Percentiles rank a stretch among this genome's conserved stretches.
phyloP scores from a whole-genome alignment of 2,888 invertebrate species.

The Coremacera marginata region DNA sequence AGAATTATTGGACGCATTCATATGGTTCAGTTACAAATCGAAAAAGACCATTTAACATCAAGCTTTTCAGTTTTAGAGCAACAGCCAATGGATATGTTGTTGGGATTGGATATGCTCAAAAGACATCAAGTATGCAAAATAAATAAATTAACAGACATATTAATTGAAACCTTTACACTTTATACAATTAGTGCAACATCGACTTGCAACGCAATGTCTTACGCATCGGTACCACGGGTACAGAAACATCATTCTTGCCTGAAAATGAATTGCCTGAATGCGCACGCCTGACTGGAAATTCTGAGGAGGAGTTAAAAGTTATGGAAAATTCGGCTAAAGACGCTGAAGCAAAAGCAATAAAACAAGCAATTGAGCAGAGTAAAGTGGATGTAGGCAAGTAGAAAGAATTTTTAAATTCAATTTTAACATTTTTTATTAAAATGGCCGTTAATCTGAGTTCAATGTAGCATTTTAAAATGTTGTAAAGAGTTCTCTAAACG shows the following conservation, averaged over 20 bases:
- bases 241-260: slow-evolving; percentile 88
- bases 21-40: slow-evolving; percentile 97
- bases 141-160: background rate
- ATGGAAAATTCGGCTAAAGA: slow-evolving; percentile 59
- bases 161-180: background rate
- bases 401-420: background rate
- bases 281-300: slow-evolving; percentile 81
- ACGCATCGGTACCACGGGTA: slow-evolving; percentile 93
- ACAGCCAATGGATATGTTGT: slow-evolving; percentile 98
- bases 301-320: slow-evolving; percentile 74
- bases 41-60: slow-evolving; percentile 91
- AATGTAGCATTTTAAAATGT: background rate
- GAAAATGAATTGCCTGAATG: slow-evolving; percentile 80
- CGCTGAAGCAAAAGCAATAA: slow-evolving; percentile 78
- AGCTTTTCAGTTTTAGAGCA: slow-evolving; percentile 97
- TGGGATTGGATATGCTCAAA: slow-evolving; percentile 97
- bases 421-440: no score
- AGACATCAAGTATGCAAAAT: slow-evolving; percentile 84
- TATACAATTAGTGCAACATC: slow-evolving; percentile 85
- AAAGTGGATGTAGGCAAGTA: slow-evolving; percentile 69
- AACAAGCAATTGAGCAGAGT: slow-evolving; percentile 80
- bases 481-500: no score
- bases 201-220: slow-evolving; percentile 90
- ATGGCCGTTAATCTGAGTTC: no score
- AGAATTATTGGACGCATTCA: slow-evolving; percentile 96